Percentiles rank a stretch among this genome's conserved stretches.
Evolutionary conservation across 1,140 invertebrate species (phyloP).

Genomic region (Platyscapa corneri): DNA sequence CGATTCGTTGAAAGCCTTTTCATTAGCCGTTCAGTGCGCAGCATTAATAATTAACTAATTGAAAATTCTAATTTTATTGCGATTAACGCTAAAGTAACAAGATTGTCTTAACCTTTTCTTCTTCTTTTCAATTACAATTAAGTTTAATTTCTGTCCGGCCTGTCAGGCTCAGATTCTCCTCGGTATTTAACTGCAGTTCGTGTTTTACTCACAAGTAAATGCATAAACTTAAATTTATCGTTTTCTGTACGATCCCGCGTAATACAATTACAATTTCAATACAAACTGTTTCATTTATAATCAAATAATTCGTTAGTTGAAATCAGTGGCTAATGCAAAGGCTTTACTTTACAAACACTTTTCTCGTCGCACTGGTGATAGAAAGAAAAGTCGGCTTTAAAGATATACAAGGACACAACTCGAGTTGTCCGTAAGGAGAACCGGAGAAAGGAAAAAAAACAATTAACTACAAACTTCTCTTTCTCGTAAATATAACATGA

Average conservation of each 20-base stretch:
- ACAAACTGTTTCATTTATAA: not conserved
- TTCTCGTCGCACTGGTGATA: conserved; percentile 26
- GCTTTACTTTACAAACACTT: conserved; percentile 48
- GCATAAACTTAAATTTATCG: not conserved
- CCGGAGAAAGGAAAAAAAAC: conserved; percentile 44
- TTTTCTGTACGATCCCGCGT: not conserved
- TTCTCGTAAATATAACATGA: conserved; percentile 46
- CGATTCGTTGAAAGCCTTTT: conserved; percentile 45
- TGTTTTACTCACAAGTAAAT: not conserved
- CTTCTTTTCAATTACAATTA: no score
- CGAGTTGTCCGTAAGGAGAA: conserved; percentile 5
- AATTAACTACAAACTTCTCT: conserved; percentile 48
- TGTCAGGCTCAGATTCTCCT: no score
- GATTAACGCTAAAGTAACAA: not conserved
- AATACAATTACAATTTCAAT: not conserved
- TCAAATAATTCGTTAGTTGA: not conserved
- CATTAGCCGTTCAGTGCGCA: conserved; percentile 31
- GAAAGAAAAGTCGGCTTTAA: conserved; percentile 43
- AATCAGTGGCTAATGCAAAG: conserved; percentile 40
- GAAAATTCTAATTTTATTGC: not conserved
- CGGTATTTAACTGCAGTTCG: no score
- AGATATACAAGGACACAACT: conserved; percentile 35
- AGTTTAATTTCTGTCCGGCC: no score
- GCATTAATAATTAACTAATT: conserved; percentile 18
- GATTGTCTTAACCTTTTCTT: not conserved